Conservation (phyloP, 2,113 vertebrate genomes). For the Dromiciops gliroides region DNA sequence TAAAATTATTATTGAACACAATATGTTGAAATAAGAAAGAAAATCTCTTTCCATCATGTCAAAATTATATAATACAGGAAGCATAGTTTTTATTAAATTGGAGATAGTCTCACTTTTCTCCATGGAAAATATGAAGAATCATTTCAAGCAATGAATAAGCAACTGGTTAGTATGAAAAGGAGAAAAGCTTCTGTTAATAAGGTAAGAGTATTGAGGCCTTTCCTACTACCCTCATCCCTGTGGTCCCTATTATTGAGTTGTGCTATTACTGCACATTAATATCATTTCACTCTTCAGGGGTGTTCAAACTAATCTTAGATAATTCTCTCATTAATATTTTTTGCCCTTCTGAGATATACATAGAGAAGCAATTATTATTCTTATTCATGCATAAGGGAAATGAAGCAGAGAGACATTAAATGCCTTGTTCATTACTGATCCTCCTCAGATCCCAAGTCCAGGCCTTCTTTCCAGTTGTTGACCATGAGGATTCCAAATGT, state of each 20-base stretch:
- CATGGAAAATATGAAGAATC: not conserved
- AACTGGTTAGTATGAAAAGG: too few species aligned
- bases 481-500: not conserved
- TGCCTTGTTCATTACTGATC: not conserved
- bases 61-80: not conserved
- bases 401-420: not conserved
- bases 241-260: not conserved
- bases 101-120: not conserved
- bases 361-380: not conserved
- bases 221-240: not conserved
- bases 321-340: not conserved
- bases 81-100: not conserved
- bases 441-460: not conserved
- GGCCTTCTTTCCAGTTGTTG: not conserved
- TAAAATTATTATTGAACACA: constrained; percentile 12
- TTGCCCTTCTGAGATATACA: not conserved
- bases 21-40: constrained; percentile 17
- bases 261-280: not conserved
- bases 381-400: not conserved
- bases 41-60: constrained; percentile 6
- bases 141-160: not conserved
- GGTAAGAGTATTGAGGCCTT: not conserved
- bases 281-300: not conserved
- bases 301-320: not conserved
- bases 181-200: too few species aligned